phyloP scores from a whole-genome alignment of 2,888 invertebrate species.

The Lottia gigantea region DNA sequence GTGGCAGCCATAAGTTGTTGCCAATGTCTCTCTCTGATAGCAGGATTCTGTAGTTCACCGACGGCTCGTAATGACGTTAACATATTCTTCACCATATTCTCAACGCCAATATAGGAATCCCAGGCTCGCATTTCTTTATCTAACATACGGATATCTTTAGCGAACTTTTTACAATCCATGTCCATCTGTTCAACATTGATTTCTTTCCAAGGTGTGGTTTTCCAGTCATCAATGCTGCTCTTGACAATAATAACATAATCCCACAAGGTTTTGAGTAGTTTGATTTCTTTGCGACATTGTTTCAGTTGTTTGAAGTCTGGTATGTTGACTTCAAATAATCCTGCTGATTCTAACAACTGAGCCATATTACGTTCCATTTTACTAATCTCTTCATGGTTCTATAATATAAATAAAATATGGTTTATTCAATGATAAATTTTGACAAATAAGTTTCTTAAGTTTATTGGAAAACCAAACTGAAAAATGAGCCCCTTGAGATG shows the following conservation, averaged over 20 bases:
- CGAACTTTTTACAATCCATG: conserved; percentile 97
- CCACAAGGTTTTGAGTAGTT: conserved; percentile 87
- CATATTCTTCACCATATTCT: conserved; percentile 95
- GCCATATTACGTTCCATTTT: conserved; percentile 87
- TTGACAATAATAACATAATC: conserved; percentile 91
- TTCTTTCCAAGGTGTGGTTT: conserved; percentile 95
- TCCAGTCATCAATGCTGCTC: conserved; percentile 95
- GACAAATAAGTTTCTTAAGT: no score
- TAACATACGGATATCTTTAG: conserved; percentile 78
- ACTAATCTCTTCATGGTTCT: conserved; percentile 82
- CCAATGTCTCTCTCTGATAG: conserved; percentile 96
- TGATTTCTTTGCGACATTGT: conserved; percentile 90
- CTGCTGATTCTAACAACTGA: conserved; percentile 87
- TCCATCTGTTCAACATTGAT: conserved; percentile 99
- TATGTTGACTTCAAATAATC: conserved; percentile 92
- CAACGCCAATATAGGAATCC: conserved; percentile 89
- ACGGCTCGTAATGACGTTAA: conserved; percentile 93
- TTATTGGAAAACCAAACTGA: no score
- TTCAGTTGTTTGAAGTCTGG: conserved; percentile 93
- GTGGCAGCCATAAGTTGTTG: conserved; percentile 95
- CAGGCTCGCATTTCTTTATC: conserved; percentile 97
- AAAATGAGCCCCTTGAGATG: no score
- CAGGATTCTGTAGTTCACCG: conserved; percentile 94
- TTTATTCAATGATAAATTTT: no score
- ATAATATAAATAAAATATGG: conserved; percentile 73